These are phyloP conservation scores for Pterobdella sp. DNA, from an alignment of 2,888 invertebrate species.

Conservation along the genomic window DNA sequence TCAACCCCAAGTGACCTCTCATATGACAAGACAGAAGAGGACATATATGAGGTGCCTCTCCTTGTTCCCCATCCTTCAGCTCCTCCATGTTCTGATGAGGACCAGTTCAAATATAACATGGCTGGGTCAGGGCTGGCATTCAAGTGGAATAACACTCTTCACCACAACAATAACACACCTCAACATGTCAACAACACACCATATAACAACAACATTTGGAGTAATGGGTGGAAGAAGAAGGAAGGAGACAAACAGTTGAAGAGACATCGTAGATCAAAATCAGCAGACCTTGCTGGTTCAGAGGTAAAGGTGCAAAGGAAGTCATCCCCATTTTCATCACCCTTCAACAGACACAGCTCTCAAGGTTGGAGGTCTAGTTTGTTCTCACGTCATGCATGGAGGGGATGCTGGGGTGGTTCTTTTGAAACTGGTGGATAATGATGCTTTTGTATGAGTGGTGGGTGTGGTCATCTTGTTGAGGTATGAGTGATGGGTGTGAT, in stretches of 20 bases:
- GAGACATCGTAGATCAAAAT: slow-evolving; percentile 36
- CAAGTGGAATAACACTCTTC: too few relatives aligned
- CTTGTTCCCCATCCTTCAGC: slow-evolving; percentile 39
- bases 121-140: slow-evolving; percentile 5
- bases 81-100: slow-evolving; percentile 39
- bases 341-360: neutral
- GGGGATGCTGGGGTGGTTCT: neutral
- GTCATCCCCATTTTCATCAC: slow-evolving; percentile 7
- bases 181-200: too few relatives aligned
- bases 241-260: slow-evolving; percentile 21
- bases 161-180: neutral
- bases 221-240: neutral
- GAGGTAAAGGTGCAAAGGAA: slow-evolving; percentile 2
- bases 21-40: slow-evolving; percentile 69
- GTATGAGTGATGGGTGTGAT: neutral
- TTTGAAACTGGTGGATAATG: neutral
- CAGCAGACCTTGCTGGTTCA: slow-evolving; percentile 29
- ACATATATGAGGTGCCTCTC: slow-evolving; percentile 29
- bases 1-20: slow-evolving; percentile 68
- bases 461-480: neutral
- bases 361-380: too few relatives aligned
- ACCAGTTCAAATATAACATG: slow-evolving; percentile 60
- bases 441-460: neutral
- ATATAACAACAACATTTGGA: neutral
- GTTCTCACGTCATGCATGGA: neutral